Base-by-base conservation (phyloP, 2,888 invertebrate species). In the Zele albiditarsus region DNA sequence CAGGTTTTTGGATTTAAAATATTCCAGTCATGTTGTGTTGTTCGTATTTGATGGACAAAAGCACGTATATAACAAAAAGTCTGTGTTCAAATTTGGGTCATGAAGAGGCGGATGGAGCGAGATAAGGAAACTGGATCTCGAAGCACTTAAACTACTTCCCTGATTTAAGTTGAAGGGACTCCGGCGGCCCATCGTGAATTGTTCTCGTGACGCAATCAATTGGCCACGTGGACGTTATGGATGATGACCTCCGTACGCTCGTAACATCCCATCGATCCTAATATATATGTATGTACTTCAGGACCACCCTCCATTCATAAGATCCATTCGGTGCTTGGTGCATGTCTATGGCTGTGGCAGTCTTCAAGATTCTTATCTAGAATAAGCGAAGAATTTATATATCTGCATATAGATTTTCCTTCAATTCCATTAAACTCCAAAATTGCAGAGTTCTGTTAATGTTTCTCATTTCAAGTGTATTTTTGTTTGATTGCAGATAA, bases 261-360 rank as follows among this genome's bases (percentile, higher is more conserved):
- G n/a, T 20, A 84, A 84, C 84, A 84, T 86, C 79, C 77, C 83
- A 86, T 88, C 87, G 87, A 87, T 88, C 82, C 83, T 80, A 72
- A 79, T 82, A 76, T 79, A 82, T 53, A 53, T 53, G n/a, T 53
- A 23, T 53, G 53, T 20, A 8, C n/a, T 53, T 20, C 20, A n/a
- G n/a, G 20, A 53, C 53, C 53, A 53, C 53, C 82, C 82, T 85
- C 82, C 84, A 87, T 87, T 87, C 87, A 87, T 87, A 84, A 84
- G 83, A 83, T 79, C 76, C 78, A 77, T 78, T 78, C 80, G 81
- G 81, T 83, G 82, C 82, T 80, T 79, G 80, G 80, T 78, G 38
- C 27, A 27, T n/a, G 62, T 58, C 14, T 38, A 31, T 68, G 23
- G 16, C 8, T 70, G 25, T 23, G 53, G 8, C 27, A 28, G 12